Evolutionary conservation across 2,888 invertebrate species (phyloP), one percentile per base, ranked within the genome.

Genomic region (Watsonalla cultraria): DNA sequence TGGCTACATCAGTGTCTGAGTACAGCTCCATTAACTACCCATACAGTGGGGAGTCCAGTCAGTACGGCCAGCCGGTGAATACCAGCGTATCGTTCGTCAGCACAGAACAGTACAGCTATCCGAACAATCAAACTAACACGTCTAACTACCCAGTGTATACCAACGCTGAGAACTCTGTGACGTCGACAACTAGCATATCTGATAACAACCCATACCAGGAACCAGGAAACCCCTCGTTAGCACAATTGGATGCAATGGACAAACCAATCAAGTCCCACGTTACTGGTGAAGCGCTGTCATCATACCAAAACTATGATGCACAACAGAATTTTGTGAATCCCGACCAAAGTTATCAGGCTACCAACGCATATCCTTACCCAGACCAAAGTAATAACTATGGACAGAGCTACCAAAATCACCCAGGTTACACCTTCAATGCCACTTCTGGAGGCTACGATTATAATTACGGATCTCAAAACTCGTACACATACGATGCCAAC

Each of bases 341-440:
- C 0, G 80, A 81, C 11, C 73, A 72, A 52, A 72, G 50, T n/a
- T 71, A 70, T 55, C 75, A 74, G 54, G 59, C 74, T 6, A 63
- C 66, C 33, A 70, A 55, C 14, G 51, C 70, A 2, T 80, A 73
- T 48, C 55, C 66, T 0, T 76, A 76, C 52, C 56, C 67, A 7
- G 76, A 81, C 42, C 78, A 79, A 56, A 55, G 71, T 0, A 75
- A 66, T 0, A 78, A 63, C 59, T 83, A 79, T 59, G 68, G 66
- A 2, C 84, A 83, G 54, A 76, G 72, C 33, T 88, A 80, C 58
- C 90, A 92, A 66, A 91, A 90, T 53, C 94, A 94, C 74, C 93
- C 93, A 5, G 94, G 93, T 47, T 94, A 94, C 65, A 87, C 89
- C 7, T 94, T 78, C 62, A 93, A 94, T 68, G 62, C 87, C 0